phyloP scores from a whole-genome alignment of 2,888 invertebrate species.

The Acanthosepion pharaonis region DNA sequence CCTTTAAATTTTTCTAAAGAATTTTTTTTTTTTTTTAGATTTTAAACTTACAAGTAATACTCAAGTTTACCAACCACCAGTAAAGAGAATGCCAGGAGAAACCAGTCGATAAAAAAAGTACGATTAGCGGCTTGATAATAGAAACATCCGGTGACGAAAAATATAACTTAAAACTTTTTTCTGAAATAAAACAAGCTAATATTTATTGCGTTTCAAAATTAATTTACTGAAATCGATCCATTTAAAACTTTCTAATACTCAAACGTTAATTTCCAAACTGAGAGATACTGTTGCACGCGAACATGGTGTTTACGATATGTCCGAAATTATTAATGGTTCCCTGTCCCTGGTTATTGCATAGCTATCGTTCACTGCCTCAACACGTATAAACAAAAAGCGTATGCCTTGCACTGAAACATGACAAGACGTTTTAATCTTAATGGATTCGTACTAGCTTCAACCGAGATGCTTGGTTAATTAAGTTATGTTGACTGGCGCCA shows the following conservation, averaged over 20 bases:
- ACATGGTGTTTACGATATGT: not conserved
- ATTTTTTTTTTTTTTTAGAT: not conserved
- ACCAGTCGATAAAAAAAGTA: not conserved
- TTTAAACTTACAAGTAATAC: not conserved
- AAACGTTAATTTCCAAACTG: not conserved
- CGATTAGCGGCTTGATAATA: not conserved
- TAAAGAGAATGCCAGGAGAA: not conserved
- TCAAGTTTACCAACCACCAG: not conserved
- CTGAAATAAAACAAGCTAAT: not conserved
- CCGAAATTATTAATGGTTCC: not conserved
- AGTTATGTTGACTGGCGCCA: no score
- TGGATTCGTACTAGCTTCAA: no score
- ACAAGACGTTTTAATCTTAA: no score
- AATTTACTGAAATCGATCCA: not conserved
- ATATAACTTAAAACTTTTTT: not conserved
- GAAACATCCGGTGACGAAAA: not conserved
- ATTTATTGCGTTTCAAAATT: not conserved
- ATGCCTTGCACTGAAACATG: no score
- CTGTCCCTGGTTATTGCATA: not conserved
- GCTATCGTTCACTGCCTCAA: not conserved
- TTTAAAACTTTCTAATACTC: not conserved
- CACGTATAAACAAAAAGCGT: no score
- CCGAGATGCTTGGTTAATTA: no score
- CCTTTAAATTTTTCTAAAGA: not conserved
- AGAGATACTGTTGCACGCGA: not conserved